Evolutionary conservation across 2,888 invertebrate species (phyloP), one percentile per base, ranked within the genome.

Genomic region (Osedax fenrisi): DNA sequence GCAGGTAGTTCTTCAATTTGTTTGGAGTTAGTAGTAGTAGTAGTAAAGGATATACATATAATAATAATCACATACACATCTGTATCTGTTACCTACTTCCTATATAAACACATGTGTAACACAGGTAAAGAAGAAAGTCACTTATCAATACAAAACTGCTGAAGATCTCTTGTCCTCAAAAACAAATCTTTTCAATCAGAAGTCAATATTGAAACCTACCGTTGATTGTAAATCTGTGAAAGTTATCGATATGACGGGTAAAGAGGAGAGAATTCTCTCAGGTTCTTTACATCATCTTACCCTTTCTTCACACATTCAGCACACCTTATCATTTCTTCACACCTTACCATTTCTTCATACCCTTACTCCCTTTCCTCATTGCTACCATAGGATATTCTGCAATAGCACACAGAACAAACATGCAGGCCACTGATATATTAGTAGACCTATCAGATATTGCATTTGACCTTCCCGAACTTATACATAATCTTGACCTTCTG

Each of bases 171-270:
- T 86, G 62, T 81, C 83, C 2, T 80, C 82, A 21, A 81, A 80
- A 71, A 75, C 72, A 61, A 17, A 10, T 5, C 5, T 41, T 5
- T 10, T 5, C 5, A 41, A 17, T 10, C 10, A 17, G 5, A 5
- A 17, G 10, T 5, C 17, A 5, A 41, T 5, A 10, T 17, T 5
- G 5, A 5, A 41, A 41, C 17, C 41, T 17, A 76, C 75, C 67
- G 78, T 77, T 59, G 78, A 80, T 22, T 79, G 79, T 77, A 78
- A 81, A 25, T 92, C 92, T 84, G 94, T 94, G 62, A 96, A 96
- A 79, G 96, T 99, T 13, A 97, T 98, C 78, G 98, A 98, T 85
- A 93, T 98, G 94, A 97, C 97, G 3, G 97, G 97, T 0, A 92
- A 91, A 0, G 93, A 97, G 84, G 91, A 92, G 83, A 88, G 94